Evolutionary conservation across 2,888 invertebrate genomes (phyloP).

Genomic region (Cryptus viduatorius): DNA sequence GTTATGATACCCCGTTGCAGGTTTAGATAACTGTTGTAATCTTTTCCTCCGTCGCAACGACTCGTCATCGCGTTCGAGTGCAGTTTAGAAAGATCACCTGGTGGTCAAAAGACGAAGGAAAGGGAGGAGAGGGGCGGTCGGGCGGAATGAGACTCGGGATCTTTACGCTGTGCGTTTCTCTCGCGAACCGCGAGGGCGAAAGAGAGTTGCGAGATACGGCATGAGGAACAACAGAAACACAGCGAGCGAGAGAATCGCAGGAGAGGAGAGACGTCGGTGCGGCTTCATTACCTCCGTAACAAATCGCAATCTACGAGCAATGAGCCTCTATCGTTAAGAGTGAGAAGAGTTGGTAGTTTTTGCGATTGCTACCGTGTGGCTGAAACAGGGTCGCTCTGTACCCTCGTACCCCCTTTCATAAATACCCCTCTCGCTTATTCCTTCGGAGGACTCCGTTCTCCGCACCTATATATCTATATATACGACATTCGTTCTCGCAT

Average conservation of each 20-base stretch:
- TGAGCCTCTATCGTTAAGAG: slow-evolving; percentile 83
- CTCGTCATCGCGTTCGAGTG: slow-evolving; percentile 14
- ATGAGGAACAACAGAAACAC: slow-evolving; percentile 47
- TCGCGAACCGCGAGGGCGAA: slow-evolving; percentile 55
- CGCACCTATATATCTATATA: slow-evolving; percentile 6
- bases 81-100: slow-evolving; percentile 22
- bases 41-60: not conserved
- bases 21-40: slow-evolving; percentile 11
- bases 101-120: not conserved
- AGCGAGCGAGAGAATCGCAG: slow-evolving; percentile 13
- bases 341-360: slow-evolving; percentile 78
- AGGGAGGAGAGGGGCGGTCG: not conserved
- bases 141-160: slow-evolving; percentile 12
- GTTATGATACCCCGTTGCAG: slow-evolving; percentile 49
- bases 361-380: slow-evolving; percentile 73
- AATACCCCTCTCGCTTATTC: slow-evolving; percentile 67
- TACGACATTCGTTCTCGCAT: slow-evolving; percentile 44
- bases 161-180: slow-evolving; percentile 1
- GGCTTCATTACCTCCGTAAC: slow-evolving; percentile 84
- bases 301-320: slow-evolving; percentile 84
- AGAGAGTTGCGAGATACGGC: slow-evolving; percentile 17
- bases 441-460: slow-evolving; percentile 23
- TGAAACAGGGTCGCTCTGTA: slow-evolving; percentile 53
- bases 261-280: slow-evolving; percentile 72
- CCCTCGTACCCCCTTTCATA: slow-evolving; percentile 64